Conservation (phyloP, 1,140 invertebrate species). For the Calliphora vicina region DNA sequence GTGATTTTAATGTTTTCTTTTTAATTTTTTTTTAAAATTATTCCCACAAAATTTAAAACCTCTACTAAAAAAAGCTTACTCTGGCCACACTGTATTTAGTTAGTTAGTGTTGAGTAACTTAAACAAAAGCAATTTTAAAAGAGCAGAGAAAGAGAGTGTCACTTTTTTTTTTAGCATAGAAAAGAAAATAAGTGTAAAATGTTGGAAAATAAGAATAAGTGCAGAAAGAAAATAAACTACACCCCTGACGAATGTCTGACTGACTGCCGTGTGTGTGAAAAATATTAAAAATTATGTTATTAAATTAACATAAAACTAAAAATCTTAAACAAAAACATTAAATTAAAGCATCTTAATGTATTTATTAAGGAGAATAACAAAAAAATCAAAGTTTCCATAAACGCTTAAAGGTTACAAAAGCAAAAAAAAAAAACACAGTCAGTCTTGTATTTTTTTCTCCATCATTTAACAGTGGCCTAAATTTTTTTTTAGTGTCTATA, state of each 20-base stretch:
- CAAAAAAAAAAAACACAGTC: not conserved
- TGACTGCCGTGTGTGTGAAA: constrained; percentile 17
- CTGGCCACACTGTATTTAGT: not conserved
- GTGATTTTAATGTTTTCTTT: no score
- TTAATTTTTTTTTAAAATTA: no score
- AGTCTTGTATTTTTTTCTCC: not conserved
- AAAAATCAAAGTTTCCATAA: not conserved
- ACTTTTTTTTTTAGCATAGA: not conserved
- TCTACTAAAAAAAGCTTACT: no score
- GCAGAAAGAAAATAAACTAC: constrained; percentile 35
- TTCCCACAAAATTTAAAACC: no score
- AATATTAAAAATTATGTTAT: constrained; percentile 12
- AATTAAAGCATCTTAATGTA: not conserved
- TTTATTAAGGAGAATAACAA: not conserved
- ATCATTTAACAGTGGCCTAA: not conserved
- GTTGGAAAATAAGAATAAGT: constrained; percentile 22
- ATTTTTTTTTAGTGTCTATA: not conserved
- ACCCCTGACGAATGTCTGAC: constrained; percentile 30
- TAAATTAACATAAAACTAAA: not conserved
- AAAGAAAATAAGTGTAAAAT: constrained; percentile 4
- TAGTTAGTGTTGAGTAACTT: constrained; percentile 11
- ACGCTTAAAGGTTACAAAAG: not conserved
- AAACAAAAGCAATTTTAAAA: not conserved
- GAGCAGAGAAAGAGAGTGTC: not conserved
- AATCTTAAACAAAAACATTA: not conserved